These are phyloP conservation scores for Rotaria macrura DNA, from an alignment of 2,888 invertebrate species.

Conservation along the genomic window DNA sequence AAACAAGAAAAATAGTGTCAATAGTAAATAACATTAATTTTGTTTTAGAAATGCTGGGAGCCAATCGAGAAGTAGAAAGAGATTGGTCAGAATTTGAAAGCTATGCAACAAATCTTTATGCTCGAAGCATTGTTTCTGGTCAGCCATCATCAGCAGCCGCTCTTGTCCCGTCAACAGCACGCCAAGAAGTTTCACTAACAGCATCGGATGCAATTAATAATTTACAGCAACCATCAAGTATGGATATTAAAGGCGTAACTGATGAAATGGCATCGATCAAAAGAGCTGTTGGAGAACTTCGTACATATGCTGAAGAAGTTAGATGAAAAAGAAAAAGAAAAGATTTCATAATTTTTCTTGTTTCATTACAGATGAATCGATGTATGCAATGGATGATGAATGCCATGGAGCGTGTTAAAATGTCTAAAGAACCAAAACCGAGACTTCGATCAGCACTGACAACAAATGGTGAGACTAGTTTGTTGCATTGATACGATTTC, in stretches of 20 bases:
- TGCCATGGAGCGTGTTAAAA: background rate
- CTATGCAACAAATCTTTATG: background rate
- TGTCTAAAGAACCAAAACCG: background rate
- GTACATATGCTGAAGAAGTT: slow-evolving; percentile 1
- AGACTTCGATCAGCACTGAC: background rate
- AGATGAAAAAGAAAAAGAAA: background rate
- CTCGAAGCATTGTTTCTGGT: background rate
- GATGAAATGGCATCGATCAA: background rate
- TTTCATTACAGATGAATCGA: background rate
- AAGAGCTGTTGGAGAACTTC: background rate
- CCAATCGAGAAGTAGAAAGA: background rate
- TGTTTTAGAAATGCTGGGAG: background rate
- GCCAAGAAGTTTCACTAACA: background rate
- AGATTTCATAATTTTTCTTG: too few species aligned
- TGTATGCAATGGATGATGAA: background rate
- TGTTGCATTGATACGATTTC: background rate
- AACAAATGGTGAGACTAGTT: background rate
- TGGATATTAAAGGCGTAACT: background rate
- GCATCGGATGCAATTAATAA: background rate
- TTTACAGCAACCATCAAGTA: background rate
- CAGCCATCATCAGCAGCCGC: background rate
- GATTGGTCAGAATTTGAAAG: slow-evolving; percentile 17
- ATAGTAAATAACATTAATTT: background rate
- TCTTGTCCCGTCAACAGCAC: background rate
- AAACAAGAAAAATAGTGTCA: too few species aligned